Evolutionary conservation across 1,140 invertebrate species (phyloP).

Genomic region (Lasioglossum baleicum): DNA sequence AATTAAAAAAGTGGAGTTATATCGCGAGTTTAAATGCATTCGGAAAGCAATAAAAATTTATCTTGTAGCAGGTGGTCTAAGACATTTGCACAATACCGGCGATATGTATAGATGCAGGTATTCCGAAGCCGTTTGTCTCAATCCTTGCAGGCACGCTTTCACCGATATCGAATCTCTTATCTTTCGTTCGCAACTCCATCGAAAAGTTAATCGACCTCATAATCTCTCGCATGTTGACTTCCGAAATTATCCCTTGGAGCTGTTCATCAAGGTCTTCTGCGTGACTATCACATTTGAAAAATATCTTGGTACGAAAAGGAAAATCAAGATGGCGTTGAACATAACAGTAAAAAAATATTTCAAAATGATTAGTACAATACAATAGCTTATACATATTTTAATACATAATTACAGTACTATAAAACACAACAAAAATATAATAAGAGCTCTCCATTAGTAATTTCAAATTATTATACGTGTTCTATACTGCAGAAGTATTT

Average conservation of each 20-base stretch:
- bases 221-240: background rate
- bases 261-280: background rate
- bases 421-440: too few species aligned
- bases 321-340: too few species aligned
- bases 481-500: too few species aligned
- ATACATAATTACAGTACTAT: too few species aligned
- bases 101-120: constrained; percentile 18
- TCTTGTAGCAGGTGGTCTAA: constrained; percentile 47
- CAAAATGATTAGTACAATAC: too few species aligned
- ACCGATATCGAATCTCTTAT: constrained; percentile 41
- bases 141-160: constrained; percentile 44
- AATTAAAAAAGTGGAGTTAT: constrained; percentile 16
- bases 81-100: constrained; percentile 29
- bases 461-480: too few species aligned
- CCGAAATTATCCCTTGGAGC: background rate
- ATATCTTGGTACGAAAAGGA: background rate
- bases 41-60: constrained; percentile 33
- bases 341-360: too few species aligned
- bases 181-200: background rate
- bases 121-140: constrained; percentile 32
- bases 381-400: too few species aligned
- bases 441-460: too few species aligned
- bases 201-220: constrained; percentile 11
- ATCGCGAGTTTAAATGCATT: background rate
- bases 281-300: background rate